These are phyloP conservation scores for Drosophila parabipectinata DNA, from an alignment of 1,140 invertebrate genomes.

Conservation along the genomic window DNA sequence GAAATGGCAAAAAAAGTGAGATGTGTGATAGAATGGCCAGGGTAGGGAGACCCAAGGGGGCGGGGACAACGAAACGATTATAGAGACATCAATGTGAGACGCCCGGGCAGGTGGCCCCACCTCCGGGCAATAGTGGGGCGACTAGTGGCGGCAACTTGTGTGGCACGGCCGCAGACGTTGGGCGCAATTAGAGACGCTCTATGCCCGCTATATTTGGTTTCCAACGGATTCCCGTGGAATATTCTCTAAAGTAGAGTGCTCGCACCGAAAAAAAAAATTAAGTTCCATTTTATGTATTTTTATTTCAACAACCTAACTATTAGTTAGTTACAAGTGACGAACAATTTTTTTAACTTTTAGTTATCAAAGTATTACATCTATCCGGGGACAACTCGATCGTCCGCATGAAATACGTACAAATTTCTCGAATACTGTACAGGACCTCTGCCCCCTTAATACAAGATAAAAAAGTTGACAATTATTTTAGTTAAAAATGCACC, in stretches of 20 bases:
- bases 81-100: slow-evolving; percentile 73
- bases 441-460: slow-evolving; percentile 1
- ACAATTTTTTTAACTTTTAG: neutral
- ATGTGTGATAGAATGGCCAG: neutral
- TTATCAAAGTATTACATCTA: slow-evolving; percentile 1
- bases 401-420: slow-evolving; percentile 5
- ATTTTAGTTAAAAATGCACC: slow-evolving; percentile 1
- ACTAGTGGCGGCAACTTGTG: slow-evolving; percentile 55
- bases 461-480: neutral
- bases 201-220: slow-evolving; percentile 48
- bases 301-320: neutral
- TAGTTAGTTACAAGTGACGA: neutral
- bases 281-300: neutral
- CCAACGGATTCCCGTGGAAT: slow-evolving; percentile 25
- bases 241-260: slow-evolving; percentile 13
- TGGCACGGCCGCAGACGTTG: slow-evolving; percentile 54
- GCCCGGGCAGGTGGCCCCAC: slow-evolving; percentile 60
- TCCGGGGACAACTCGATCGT: slow-evolving; percentile 1
- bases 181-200: slow-evolving; percentile 68
- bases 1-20: neutral
- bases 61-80: slow-evolving; percentile 9
- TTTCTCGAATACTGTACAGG: slow-evolving; percentile 2
- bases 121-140: slow-evolving; percentile 4
- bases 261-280: neutral
- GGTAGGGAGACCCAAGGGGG: neutral